A percentile compares a stretch with the other conserved stretches of the same genome.
Evolutionary conservation across 2,797 vertebrate species (phyloP).

Genomic region (Borostomias antarcticus): DNA sequence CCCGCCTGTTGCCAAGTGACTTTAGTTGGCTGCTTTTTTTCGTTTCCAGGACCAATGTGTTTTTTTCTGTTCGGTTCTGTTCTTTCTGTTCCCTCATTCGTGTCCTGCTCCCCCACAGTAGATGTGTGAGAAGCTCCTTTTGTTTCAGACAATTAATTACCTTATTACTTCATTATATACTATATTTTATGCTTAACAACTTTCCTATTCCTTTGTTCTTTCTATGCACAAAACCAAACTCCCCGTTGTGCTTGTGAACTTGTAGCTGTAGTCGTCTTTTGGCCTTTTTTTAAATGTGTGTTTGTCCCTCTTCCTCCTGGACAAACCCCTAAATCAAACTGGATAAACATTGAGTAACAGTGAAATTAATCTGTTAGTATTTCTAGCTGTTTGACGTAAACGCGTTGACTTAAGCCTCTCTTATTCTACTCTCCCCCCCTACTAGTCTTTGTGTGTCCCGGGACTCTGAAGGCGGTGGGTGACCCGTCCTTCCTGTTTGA

Average conservation of each 20-base stretch:
- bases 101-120: conserved; percentile 71
- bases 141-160: conserved; percentile 62
- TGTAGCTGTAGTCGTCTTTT: conserved; percentile 70
- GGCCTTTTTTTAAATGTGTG: conserved; percentile 70
- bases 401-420: conserved; percentile 74
- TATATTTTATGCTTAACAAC: conserved; percentile 69
- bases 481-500: conserved; percentile 97
- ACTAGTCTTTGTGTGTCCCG: conserved; percentile 99
- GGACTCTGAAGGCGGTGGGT: conserved; percentile 98
- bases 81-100: conserved; percentile 62
- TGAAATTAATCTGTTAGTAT: conserved; percentile 34
- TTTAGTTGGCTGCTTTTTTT: conserved; percentile 72
- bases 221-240: conserved; percentile 73
- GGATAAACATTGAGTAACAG: conserved; percentile 58
- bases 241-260: conserved; percentile 70
- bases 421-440: conserved; percentile 89
- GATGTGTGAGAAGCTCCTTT: conserved; percentile 75
- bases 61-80: conserved; percentile 67
- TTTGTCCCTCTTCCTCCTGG: conserved; percentile 69
- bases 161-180: conserved; percentile 53
- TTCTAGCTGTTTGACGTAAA: conserved; percentile 30
- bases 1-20: conserved; percentile 73
- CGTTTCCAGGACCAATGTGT: conserved; percentile 79
- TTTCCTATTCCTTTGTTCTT: conserved; percentile 72
- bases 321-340: conserved; percentile 71